These are phyloP conservation scores for Chrosomus eos DNA, from an alignment of 2,797 vertebrate genomes.

Conservation along the genomic window DNA sequence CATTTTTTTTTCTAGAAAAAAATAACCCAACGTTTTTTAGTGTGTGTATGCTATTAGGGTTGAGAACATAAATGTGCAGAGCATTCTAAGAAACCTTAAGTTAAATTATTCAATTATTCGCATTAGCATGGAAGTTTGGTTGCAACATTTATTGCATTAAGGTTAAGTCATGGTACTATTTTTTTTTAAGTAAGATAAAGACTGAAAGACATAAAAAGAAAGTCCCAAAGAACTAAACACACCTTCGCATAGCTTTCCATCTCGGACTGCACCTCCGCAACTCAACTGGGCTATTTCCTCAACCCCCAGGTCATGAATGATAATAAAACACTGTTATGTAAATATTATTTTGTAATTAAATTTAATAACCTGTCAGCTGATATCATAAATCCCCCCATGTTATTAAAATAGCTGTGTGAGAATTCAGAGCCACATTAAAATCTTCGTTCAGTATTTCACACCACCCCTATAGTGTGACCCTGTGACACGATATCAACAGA, in stretches of 20 bases:
- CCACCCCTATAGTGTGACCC: conserved; percentile 51
- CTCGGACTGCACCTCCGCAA: conserved; percentile 20
- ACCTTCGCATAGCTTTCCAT: conserved; percentile 11
- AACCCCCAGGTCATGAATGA: conserved; percentile 49
- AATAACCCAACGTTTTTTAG: too few species aligned
- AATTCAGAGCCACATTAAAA: conserved; percentile 62
- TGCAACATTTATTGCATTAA: conserved; percentile 3
- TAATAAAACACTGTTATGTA: conserved; percentile 61
- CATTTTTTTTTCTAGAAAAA: too few species aligned
- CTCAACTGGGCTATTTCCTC: conserved; percentile 13
- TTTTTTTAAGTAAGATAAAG: not conserved
- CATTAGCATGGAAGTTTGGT: conserved; percentile 11
- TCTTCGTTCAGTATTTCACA: conserved; percentile 60
- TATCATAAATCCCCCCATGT: conserved; percentile 60
- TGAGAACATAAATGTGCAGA: too few species aligned
- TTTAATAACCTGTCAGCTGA: conserved; percentile 59
- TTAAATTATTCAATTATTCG: conserved; percentile 22
- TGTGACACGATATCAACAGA: conserved; percentile 16
- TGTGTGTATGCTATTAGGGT: too few species aligned
- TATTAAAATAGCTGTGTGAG: conserved; percentile 64
- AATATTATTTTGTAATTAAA: conserved; percentile 67
- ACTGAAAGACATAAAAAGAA: conserved; percentile 1
- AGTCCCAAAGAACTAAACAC: conserved; percentile 2
- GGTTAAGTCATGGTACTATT: not conserved
- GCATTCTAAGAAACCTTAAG: too few species aligned